phyloP scores from a whole-genome alignment of 2,113 vertebrate species.

The Mustelus asterias region DNA sequence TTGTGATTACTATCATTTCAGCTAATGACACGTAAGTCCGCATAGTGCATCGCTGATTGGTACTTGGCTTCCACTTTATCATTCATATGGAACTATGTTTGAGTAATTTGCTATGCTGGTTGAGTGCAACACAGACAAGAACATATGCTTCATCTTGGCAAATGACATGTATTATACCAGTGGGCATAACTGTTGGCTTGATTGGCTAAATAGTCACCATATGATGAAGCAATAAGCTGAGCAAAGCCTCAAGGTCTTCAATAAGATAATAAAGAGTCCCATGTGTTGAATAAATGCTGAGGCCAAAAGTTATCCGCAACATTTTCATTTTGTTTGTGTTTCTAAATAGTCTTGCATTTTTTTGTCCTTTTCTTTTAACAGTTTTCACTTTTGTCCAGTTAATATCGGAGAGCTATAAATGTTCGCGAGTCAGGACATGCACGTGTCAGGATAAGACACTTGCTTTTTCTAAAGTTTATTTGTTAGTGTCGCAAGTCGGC shows the following conservation, averaged over 20 bases:
- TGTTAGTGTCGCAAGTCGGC: too few relatives aligned
- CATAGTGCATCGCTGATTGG: background rate
- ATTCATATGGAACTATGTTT: background rate
- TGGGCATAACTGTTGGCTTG: conserved; percentile 32
- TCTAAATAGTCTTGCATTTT: background rate
- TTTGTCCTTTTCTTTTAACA: background rate
- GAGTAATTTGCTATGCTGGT: background rate
- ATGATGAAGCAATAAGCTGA: background rate
- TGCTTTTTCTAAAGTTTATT: too few relatives aligned
- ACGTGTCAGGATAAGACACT: background rate
- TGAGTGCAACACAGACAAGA: background rate
- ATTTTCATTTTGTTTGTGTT: background rate
- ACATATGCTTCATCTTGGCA: conserved; percentile 7
- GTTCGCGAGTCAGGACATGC: too few relatives aligned
- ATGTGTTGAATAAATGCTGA: conserved; percentile 6
- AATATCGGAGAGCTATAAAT: background rate
- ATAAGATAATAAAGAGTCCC: background rate
- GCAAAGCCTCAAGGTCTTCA: background rate
- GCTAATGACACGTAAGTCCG: background rate
- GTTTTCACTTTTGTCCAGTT: background rate
- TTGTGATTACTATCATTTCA: background rate
- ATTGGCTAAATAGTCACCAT: conserved; percentile 2
- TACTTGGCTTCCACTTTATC: background rate
- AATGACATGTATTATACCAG: conserved; percentile 22
- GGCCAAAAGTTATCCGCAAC: background rate